Conservation (phyloP, 2,113 vertebrate genomes). For the Phycodurus eques region DNA sequence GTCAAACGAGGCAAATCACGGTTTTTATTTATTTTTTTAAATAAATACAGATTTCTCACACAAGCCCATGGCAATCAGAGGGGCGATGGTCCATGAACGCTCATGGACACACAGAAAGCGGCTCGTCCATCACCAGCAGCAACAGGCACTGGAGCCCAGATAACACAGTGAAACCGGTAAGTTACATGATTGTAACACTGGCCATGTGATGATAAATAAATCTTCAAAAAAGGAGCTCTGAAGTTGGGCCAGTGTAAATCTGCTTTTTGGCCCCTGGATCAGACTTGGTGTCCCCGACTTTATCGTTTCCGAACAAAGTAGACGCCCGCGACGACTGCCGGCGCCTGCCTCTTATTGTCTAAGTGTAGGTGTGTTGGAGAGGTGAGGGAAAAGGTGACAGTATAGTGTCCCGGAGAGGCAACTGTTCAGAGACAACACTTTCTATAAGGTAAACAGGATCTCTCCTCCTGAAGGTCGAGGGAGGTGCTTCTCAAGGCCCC, state of each 20-base stretch:
- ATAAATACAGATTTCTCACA: slow-evolving; percentile 16
- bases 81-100: slow-evolving; percentile 40
- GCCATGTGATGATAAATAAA: slow-evolving; percentile 7
- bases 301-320: slow-evolving; percentile 64
- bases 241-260: slow-evolving; percentile 30
- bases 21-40: neutral
- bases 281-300: slow-evolving; percentile 39
- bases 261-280: slow-evolving; percentile 31
- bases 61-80: slow-evolving; percentile 28
- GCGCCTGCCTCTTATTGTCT: slow-evolving; percentile 33
- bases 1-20: neutral
- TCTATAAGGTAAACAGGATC: slow-evolving; percentile 77
- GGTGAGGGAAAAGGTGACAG: slow-evolving; percentile 45
- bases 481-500: slow-evolving; percentile 71
- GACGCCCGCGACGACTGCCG: slow-evolving; percentile 54
- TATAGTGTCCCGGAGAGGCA: slow-evolving; percentile 61
- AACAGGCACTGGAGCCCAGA: slow-evolving; percentile 52
- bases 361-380: slow-evolving; percentile 27
- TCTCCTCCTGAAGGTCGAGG: slow-evolving; percentile 70
- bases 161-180: slow-evolving; percentile 55
- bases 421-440: slow-evolving; percentile 68
- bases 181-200: slow-evolving; percentile 8
- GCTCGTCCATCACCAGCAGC: slow-evolving; percentile 46
- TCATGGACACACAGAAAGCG: slow-evolving; percentile 48
- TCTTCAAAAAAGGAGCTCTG: slow-evolving; percentile 13